phyloP scores from a whole-genome alignment of 2,888 invertebrate species.

The Serripes groenlandicus region DNA sequence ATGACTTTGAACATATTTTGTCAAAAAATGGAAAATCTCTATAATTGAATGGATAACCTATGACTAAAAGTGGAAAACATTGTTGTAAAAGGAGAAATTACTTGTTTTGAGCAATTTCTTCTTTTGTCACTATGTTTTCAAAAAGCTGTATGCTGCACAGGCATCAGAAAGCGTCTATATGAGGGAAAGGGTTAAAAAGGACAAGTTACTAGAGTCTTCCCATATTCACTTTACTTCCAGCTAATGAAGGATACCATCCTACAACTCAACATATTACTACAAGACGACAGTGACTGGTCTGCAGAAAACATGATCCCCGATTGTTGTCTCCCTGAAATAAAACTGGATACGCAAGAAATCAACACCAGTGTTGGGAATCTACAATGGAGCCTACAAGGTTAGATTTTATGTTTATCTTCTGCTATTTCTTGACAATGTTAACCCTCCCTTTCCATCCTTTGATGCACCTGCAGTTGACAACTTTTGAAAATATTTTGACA shows the following conservation, averaged over 20 bases:
- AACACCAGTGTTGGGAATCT: not conserved
- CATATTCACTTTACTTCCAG: not conserved
- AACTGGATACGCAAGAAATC: constrained; percentile 2
- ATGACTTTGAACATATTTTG: no score
- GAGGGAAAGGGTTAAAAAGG: no score
- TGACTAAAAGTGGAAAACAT: no score
- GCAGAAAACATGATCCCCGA: not conserved
- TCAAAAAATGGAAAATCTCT: no score
- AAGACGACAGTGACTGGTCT: constrained; percentile 1
- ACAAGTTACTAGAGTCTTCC: no score
- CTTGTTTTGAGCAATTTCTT: no score
- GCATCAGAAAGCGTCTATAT: no score
- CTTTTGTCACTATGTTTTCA: no score
- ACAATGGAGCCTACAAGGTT: not conserved
- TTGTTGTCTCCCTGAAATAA: not conserved
- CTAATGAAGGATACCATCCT: constrained; percentile 13
- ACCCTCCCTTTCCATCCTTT: not conserved
- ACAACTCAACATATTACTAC: constrained; percentile 7
- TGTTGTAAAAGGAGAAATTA: no score
- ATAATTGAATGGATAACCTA: no score
- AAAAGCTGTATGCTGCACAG: no score
- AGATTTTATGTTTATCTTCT: not conserved
- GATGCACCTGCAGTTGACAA: not conserved
- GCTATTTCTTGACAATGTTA: no score
- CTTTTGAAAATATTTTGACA: not conserved